Base-by-base conservation (phyloP, 2,888 invertebrate species). In the Metellina segmentata region DNA sequence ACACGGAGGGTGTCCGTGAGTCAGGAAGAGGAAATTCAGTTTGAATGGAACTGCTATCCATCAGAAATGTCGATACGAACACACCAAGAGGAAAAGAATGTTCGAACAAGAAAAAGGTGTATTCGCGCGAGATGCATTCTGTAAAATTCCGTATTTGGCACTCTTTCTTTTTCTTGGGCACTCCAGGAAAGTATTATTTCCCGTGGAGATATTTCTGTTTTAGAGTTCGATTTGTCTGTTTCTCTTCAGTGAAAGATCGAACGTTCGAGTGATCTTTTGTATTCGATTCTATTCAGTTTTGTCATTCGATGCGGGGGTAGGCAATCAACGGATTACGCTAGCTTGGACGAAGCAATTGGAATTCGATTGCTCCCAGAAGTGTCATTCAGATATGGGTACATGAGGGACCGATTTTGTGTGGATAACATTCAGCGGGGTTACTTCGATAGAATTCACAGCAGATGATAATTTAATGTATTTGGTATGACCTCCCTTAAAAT, bases 1-100 rank as follows among this genome's bases (percentile, higher is more conserved):
- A 34, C 34, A 34, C 34, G 34, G 74, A 20, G 20, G 74, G 20
- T 9, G 72, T 19, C 61, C 1, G 7, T 20, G 20, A 78, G 7
- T 48, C 20, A 48, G 20, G 8, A 49, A 77, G 77, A n/a, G n/a
- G 19, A 78, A 86, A 86, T 79, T 86, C 71, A 71, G 81, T 85
- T 74, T 49, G 77, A 77, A 85, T 87, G 72, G 87, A 87, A 87
- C 53, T 79, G 11, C 78, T 81, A 78, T 79, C 87, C 87, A 81
- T 81, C 81, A 87, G 81, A 72, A 87, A 87, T 77, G 77, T 86
- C 78, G 78, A 86, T 85, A 85, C 72, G 72, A 48, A 72, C 34
- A 34, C 34, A 34, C 51, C 77, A 9, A 48, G 51, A 61, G 48
- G n/a, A 51, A 78, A 20, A 74, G 48, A 78, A 49, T 78, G 48